Conservation (phyloP, 2,113 vertebrate species). For the Osmerus eperlanus region DNA sequence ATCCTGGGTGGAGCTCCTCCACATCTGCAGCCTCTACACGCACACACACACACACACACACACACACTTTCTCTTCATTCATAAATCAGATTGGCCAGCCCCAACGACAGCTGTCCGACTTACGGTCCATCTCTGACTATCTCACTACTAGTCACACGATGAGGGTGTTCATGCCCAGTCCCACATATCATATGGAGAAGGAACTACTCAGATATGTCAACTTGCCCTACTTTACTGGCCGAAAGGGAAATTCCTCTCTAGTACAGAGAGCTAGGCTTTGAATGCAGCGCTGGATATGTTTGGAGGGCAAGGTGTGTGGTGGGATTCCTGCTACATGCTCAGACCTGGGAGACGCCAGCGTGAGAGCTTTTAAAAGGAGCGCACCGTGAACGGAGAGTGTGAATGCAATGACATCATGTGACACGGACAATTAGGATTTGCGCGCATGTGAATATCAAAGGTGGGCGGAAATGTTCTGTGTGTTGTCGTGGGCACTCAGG, state of each 20-base stretch:
- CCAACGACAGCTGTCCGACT: not conserved
- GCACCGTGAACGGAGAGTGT: slow-evolving; percentile 26
- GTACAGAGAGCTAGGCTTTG: slow-evolving; percentile 16
- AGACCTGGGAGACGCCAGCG: slow-evolving; percentile 54
- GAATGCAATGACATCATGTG: slow-evolving; percentile 24
- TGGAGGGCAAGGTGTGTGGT: slow-evolving; percentile 54
- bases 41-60: not conserved
- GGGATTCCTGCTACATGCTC: slow-evolving; percentile 50
- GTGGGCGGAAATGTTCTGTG: not conserved
- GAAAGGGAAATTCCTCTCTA: not conserved
- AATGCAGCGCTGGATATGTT: slow-evolving; percentile 34
- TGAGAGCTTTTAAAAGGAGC: slow-evolving; percentile 47
- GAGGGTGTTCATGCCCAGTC: slow-evolving; percentile 13
- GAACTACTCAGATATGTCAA: slow-evolving; percentile 2
- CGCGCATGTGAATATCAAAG: not conserved
- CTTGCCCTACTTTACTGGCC: not conserved
- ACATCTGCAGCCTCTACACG: slow-evolving; percentile 9
- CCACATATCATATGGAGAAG: slow-evolving; percentile 14
- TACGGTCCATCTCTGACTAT: not conserved
- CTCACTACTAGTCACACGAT: not conserved
- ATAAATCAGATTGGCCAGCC: slow-evolving; percentile 18
- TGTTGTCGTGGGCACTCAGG: not conserved
- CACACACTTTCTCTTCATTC: slow-evolving; percentile 2
- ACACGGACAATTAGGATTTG: not conserved
- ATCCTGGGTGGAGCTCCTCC: slow-evolving; percentile 8